Percentiles rank a stretch among this genome's conserved stretches.
Evolutionary conservation across 1,140 invertebrate genomes (phyloP).

Genomic region (Drosophila bocqueti): DNA sequence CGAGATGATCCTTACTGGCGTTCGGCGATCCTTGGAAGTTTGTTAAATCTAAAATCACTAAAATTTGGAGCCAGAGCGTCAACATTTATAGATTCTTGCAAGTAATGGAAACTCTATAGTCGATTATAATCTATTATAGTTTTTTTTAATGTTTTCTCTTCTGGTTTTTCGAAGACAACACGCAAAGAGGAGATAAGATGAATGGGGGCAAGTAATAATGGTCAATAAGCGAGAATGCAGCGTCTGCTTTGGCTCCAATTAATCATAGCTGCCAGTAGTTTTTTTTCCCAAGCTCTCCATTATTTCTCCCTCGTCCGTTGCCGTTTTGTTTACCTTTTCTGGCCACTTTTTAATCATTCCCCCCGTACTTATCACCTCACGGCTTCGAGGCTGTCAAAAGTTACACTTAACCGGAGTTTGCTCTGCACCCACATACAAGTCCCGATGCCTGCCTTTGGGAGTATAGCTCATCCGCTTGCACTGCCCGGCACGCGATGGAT

Average conservation of each 20-base stretch:
- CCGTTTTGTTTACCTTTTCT: conserved; percentile 13
- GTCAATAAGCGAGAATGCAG: conserved; percentile 49
- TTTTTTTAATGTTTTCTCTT: not conserved
- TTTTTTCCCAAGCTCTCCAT: conserved; percentile 28
- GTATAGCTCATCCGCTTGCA: conserved; percentile 16
- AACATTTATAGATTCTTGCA: not conserved
- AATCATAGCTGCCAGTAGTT: conserved; percentile 45
- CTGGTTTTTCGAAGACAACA: conserved; percentile 2
- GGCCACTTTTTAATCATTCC: conserved; percentile 32
- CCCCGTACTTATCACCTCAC: conserved; percentile 55
- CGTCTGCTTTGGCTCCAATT: conserved; percentile 51
- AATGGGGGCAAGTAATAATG: conserved; percentile 20
- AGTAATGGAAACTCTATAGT: not conserved
- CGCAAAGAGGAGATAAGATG: conserved; percentile 10
- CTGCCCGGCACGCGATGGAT: conserved; percentile 35
- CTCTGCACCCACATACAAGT: conserved; percentile 23
- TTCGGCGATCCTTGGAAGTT: no score
- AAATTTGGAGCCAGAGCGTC: no score
- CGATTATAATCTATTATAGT: not conserved
- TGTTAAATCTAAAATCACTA: no score
- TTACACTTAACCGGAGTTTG: conserved; percentile 59
- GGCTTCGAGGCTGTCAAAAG: conserved; percentile 69
- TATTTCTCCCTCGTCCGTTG: not conserved
- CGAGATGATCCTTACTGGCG: no score
- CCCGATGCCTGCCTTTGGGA: not conserved